Conservation (phyloP, 2,888 invertebrate genomes). For the Apocheima hispidaria region DNA sequence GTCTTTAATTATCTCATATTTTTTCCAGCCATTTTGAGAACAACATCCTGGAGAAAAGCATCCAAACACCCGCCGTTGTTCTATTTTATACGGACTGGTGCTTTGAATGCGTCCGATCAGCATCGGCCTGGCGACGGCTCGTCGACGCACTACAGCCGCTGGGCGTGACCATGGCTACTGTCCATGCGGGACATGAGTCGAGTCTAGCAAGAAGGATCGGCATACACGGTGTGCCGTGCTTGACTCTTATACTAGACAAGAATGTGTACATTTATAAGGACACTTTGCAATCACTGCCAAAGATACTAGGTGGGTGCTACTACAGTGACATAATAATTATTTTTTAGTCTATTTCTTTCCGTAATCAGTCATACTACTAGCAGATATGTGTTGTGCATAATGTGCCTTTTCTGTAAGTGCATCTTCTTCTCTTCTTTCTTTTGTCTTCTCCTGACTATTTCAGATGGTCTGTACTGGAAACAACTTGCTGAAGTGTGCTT, state of each 20-base stretch:
- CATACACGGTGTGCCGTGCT: conserved; percentile 92
- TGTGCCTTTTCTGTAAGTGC: no score
- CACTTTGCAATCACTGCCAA: conserved; percentile 91
- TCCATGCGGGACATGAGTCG: conserved; percentile 93
- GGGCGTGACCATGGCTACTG: conserved; percentile 92
- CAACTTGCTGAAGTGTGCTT: no score
- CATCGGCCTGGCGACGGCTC: conserved; percentile 93
- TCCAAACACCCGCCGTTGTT: conserved; percentile 92
- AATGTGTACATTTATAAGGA: conserved; percentile 94
- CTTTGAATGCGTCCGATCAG: conserved; percentile 95
- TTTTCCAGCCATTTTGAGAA: conserved; percentile 93
- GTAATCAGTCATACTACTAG: no score
- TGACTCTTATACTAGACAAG: conserved; percentile 94
- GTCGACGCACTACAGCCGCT: conserved; percentile 94
- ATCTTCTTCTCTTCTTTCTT: no score
- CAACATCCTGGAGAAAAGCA: conserved; percentile 93
- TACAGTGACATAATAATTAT: no score
- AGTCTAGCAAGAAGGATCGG: conserved; percentile 92
- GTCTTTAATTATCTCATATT: no score
- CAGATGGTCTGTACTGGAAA: no score
- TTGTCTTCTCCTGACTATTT: no score
- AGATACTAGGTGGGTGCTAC: conserved; percentile 90
- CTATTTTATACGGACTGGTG: conserved; percentile 98
- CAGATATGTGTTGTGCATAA: no score
- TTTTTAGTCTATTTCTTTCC: no score